Conservation (phyloP, 2,888 invertebrate species). For the Trimorus sp. region DNA sequence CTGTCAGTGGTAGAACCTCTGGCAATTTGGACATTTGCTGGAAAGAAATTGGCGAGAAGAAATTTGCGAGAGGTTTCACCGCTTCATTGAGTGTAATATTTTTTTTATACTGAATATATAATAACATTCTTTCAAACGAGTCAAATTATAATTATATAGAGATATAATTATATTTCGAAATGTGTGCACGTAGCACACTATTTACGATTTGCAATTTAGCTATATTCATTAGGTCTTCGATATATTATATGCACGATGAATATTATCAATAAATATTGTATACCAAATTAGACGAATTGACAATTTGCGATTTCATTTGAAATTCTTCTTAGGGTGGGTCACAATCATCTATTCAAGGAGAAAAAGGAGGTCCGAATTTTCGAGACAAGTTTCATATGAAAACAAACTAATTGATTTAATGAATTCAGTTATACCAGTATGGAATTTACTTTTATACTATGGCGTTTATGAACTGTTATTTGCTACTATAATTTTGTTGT, state of each 20-base stretch:
- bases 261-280: not conserved
- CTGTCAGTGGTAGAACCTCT: no score
- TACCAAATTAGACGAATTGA: not conserved
- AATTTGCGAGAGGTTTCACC: no score
- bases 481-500: not conserved
- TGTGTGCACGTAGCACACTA: not conserved
- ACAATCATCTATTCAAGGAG: not conserved
- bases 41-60: no score
- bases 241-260: not conserved
- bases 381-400: no score
- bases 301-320: not conserved
- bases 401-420: no score
- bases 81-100: not conserved
- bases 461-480: no score
- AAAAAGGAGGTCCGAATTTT: no score
- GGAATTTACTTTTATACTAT: no score
- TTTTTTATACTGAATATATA: not conserved
- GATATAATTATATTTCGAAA: constrained; percentile 11
- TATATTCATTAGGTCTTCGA: not conserved
- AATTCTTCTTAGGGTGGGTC: not conserved
- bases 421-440: no score
- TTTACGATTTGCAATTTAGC: not conserved
- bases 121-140: not conserved
- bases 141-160: constrained; percentile 6
- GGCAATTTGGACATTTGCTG: no score